Evolutionary conservation across 2,888 invertebrate species (phyloP).

Genomic region (Orthonevra nobilis): DNA sequence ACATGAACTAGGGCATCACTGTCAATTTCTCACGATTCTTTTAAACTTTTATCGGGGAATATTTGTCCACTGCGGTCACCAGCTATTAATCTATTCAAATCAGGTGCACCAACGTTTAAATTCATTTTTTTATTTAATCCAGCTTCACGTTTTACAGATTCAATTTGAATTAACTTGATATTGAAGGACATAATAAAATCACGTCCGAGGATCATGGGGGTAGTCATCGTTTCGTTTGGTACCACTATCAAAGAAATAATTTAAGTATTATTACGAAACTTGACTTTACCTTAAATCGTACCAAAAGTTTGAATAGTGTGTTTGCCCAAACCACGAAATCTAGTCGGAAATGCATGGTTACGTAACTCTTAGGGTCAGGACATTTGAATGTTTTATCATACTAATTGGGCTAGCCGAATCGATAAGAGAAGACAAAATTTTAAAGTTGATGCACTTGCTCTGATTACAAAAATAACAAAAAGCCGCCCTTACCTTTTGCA

Average conservation of each 20-base stretch:
- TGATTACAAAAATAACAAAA: constrained; percentile 13
- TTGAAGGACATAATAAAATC: constrained; percentile 30
- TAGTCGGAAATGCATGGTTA: constrained; percentile 11
- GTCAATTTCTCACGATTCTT: not conserved
- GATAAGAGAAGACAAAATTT: constrained; percentile 27
- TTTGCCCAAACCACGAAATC: constrained; percentile 22
- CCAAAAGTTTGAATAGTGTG: constrained; percentile 7
- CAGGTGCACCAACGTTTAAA: not conserved
- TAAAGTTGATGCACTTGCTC: constrained; percentile 3
- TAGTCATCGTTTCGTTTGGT: constrained; percentile 23
- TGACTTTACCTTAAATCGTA: constrained; percentile 12
- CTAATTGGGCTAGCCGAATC: constrained; percentile 43
- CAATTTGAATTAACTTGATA: constrained; percentile 1
- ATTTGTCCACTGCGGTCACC: constrained; percentile 1
- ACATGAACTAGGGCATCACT: not conserved
- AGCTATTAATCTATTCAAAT: not conserved
- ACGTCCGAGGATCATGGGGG: constrained; percentile 17
- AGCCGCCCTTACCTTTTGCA: constrained; percentile 9
- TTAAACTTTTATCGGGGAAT: not conserved
- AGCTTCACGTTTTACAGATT: not conserved
- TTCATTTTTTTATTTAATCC: constrained; percentile 3
- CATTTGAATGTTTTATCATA: constrained; percentile 22
- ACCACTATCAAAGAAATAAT: constrained; percentile 17
- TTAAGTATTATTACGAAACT: constrained; percentile 21
- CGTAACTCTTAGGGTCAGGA: constrained; percentile 7